These are phyloP conservation scores for Eciton burchellii DNA, from an alignment of 1,140 invertebrate genomes.

Conservation along the genomic window DNA sequence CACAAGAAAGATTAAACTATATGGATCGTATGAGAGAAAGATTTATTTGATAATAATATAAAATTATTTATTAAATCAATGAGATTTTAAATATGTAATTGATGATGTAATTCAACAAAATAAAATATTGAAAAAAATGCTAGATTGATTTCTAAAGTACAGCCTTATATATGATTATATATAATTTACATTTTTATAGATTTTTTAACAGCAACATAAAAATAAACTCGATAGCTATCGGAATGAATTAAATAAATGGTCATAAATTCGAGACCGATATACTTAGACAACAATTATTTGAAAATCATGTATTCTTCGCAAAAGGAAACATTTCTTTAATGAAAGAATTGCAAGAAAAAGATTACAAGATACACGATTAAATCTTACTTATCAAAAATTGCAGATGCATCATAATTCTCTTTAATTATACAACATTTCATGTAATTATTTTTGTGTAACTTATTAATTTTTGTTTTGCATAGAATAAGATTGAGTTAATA, in stretches of 20 bases:
- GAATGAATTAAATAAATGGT: slow-evolving; percentile 84
- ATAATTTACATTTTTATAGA: slow-evolving; percentile 74
- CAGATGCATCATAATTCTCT: slow-evolving; percentile 68
- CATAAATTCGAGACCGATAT: slow-evolving; percentile 80
- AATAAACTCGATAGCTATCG: slow-evolving; percentile 85
- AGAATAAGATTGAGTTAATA: slow-evolving; percentile 76
- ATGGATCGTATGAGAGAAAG: slow-evolving; percentile 85
- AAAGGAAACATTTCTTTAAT: slow-evolving; percentile 81
- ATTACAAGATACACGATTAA: slow-evolving; percentile 83
- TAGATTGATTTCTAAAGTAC: too few relatives aligned
- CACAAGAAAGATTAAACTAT: slow-evolving; percentile 86
- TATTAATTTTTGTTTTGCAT: too few relatives aligned
- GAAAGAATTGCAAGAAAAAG: slow-evolving; percentile 84
- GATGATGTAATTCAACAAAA: too few relatives aligned
- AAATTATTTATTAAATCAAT: neutral
- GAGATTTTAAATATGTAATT: neutral
- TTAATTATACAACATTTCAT: slow-evolving; percentile 5
- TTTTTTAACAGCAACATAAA: slow-evolving; percentile 84
- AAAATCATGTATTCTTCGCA: slow-evolving; percentile 79
- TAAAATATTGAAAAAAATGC: too few relatives aligned
- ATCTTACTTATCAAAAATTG: slow-evolving; percentile 77
- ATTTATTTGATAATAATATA: slow-evolving; percentile 70
- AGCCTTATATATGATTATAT: too few relatives aligned
- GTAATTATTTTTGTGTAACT: slow-evolving; percentile 2
- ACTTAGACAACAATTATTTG: slow-evolving; percentile 80